Evolutionary conservation across 2,797 vertebrate species (phyloP).

Genomic region (Nyctibius grandis): DNA sequence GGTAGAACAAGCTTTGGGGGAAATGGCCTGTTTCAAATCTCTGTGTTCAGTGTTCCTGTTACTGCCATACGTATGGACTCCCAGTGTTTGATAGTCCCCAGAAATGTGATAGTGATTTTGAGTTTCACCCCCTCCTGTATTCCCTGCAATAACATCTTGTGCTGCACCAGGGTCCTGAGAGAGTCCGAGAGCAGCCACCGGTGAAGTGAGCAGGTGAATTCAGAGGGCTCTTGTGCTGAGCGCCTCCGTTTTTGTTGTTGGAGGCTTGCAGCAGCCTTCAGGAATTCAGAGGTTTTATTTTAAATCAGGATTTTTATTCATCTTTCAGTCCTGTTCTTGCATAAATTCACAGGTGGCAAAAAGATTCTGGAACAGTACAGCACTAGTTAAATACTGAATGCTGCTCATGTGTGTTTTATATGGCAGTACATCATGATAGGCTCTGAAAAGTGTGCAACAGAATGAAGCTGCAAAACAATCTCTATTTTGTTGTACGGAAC

Average conservation of each 20-base stretch:
- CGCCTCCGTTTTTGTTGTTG: not conserved
- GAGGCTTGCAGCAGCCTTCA: not conserved
- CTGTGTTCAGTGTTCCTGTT: not conserved
- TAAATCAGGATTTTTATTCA: not conserved
- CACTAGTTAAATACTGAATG: not conserved
- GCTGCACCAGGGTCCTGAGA: not conserved
- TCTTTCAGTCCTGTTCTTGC: not conserved
- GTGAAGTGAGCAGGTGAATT: not conserved
- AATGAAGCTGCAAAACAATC: not conserved
- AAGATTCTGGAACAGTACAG: not conserved
- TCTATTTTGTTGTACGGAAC: not conserved
- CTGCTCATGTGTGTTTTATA: not conserved
- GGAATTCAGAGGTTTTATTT: not conserved
- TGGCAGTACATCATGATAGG: not conserved
- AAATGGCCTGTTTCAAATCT: not conserved
- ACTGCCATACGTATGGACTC: not conserved
- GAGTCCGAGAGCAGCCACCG: not conserved
- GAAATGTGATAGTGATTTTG: not conserved
- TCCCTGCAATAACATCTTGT: not conserved
- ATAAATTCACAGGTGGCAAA: not conserved
- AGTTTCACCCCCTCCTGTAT: not conserved
- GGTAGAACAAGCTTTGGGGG: not conserved
- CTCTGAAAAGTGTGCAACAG: not conserved
- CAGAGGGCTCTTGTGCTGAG: not conserved
- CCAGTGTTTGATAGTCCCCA: not conserved